These are phyloP conservation scores for Eulacestoma nigropectus DNA, from an alignment of 2,113 vertebrate species.

Conservation along the genomic window DNA sequence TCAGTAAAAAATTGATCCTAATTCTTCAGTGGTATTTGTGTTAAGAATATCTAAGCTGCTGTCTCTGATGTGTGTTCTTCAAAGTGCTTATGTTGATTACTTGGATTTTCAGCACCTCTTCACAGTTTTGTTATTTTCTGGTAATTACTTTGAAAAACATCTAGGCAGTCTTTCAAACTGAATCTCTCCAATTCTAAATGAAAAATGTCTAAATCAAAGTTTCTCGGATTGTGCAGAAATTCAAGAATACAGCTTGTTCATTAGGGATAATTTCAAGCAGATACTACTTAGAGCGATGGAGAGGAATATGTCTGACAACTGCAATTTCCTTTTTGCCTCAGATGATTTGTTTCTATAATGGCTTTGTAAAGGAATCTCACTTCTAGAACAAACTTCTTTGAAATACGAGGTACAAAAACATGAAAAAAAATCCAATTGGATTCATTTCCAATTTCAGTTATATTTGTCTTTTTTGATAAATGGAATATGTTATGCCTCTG, in stretches of 20 bases:
- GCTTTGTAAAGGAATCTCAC: neutral
- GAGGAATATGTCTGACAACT: neutral
- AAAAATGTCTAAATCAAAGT: neutral
- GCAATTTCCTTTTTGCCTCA: slow-evolving; percentile 4
- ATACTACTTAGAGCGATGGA: neutral
- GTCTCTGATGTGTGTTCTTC: neutral
- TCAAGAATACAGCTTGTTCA: neutral
- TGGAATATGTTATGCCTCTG: neutral
- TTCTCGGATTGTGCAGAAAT: neutral
- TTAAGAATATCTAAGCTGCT: neutral
- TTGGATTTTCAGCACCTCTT: neutral
- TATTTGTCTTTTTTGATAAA: neutral
- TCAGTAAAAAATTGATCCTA: neutral
- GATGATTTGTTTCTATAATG: neutral
- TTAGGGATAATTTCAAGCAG: slow-evolving; percentile 21
- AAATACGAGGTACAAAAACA: neutral
- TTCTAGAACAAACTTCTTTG: neutral
- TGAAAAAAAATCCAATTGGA: neutral
- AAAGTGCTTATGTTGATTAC: slow-evolving; percentile 3
- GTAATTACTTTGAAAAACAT: slow-evolving; percentile 2
- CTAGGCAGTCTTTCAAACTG: neutral
- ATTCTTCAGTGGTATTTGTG: neutral
- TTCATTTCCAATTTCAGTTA: neutral
- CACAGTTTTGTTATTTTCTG: slow-evolving; percentile 9
- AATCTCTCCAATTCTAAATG: neutral